Conservation (phyloP, 2,888 invertebrate species). For the Tromatobia lineatoria region DNA sequence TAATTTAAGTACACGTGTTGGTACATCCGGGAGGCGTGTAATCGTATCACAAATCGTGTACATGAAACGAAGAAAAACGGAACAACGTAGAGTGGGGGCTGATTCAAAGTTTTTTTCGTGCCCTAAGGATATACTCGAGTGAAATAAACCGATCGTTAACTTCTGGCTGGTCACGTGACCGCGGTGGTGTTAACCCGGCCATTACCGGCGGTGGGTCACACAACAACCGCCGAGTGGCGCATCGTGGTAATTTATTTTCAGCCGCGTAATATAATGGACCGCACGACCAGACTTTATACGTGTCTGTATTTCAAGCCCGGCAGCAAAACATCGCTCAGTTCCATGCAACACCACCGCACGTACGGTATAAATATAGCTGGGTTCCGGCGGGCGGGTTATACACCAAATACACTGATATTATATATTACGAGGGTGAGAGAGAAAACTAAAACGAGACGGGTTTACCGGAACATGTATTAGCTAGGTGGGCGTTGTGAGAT, state of each 20-base stretch:
- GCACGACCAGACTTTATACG: slow-evolving; percentile 27
- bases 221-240: slow-evolving; percentile 61
- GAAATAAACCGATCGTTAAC: slow-evolving; percentile 79
- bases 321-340: slow-evolving; percentile 46
- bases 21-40: slow-evolving; percentile 58
- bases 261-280: slow-evolving; percentile 65
- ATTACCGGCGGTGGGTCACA: slow-evolving; percentile 72
- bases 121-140: slow-evolving; percentile 53
- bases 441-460: slow-evolving; percentile 31
- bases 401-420: slow-evolving; percentile 60
- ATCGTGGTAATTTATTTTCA: slow-evolving; percentile 73
- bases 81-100: slow-evolving; percentile 8
- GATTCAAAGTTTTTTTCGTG: slow-evolving; percentile 14
- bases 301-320: slow-evolving; percentile 28
- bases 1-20: slow-evolving; percentile 51
- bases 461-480: slow-evolving; percentile 66
- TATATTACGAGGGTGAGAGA: slow-evolving; percentile 60
- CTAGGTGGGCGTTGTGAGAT: slow-evolving; percentile 74
- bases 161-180: slow-evolving; percentile 80
- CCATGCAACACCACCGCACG: slow-evolving; percentile 40
- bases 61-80: slow-evolving; percentile 44
- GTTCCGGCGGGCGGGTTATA: slow-evolving; percentile 27
- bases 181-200: slow-evolving; percentile 73
- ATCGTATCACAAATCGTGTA: slow-evolving; percentile 46
- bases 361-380: slow-evolving; percentile 38